These are phyloP conservation scores for Microcebus jonahi DNA, from an alignment of 2,113 vertebrate genomes.

Conservation along the genomic window DNA sequence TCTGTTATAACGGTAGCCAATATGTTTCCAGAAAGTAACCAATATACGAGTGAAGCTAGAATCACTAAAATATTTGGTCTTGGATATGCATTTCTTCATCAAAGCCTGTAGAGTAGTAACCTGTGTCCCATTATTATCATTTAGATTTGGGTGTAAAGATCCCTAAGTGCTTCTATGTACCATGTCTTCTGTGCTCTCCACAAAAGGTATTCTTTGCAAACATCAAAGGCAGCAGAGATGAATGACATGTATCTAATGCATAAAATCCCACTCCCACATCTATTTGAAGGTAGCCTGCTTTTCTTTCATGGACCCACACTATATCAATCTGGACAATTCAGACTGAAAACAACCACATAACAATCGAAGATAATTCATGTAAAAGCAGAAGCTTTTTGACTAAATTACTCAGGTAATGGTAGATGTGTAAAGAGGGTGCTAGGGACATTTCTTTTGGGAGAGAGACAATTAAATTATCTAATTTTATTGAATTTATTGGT, in stretches of 20 bases:
- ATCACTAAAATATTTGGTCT: conserved; percentile 55
- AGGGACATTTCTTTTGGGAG: conserved; percentile 51
- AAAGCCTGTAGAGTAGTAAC: conserved; percentile 66
- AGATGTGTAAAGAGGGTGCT: conserved; percentile 53
- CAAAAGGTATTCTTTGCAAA: conserved; percentile 68
- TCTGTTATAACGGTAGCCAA: background rate
- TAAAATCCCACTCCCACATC: conserved; percentile 65
- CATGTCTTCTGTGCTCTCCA: conserved; percentile 46
- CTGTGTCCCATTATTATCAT: conserved; percentile 61
- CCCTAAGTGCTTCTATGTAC: conserved; percentile 63
- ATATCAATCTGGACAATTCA: conserved; percentile 65
- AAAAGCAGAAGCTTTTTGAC: conserved; percentile 66
- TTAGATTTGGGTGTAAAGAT: conserved; percentile 65
- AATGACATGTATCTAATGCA: conserved; percentile 62
- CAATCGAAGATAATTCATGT: conserved; percentile 67
- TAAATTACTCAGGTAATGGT: conserved; percentile 72
- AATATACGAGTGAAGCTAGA: conserved; percentile 11
- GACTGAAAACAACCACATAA: conserved; percentile 63
- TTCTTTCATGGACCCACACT: conserved; percentile 57
- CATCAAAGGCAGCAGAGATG: conserved; percentile 71
- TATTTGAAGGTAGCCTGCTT: conserved; percentile 62
- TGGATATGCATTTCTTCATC: conserved; percentile 55
- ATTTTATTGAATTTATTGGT: conserved; percentile 68
- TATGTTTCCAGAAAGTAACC: conserved; percentile 27
- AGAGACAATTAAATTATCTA: conserved; percentile 56